Evolutionary conservation across 2,113 vertebrate genomes (phyloP), one percentile per base, ranked within the genome.

Genomic region (Microcebus ravelobensis): DNA sequence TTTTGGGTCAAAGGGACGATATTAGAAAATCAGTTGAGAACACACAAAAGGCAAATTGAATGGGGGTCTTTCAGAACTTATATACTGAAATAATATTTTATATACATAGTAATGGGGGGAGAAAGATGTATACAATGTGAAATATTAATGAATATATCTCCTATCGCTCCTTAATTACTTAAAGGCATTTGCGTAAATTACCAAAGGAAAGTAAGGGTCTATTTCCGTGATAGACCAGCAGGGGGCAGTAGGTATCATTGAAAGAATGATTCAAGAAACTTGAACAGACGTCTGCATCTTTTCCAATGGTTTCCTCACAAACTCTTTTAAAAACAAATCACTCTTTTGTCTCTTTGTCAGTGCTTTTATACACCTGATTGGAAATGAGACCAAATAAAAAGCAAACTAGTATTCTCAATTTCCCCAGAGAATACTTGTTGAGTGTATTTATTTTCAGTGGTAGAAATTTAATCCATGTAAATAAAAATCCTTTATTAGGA

Each of bases 231-330:
- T 2, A 0, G 36, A 57, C 95, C 96, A 98, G 97, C 95, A 98
- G 96, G 83, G 94, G 94, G 70, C 83, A 97, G 25, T 97, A 96
- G 73, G 48, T 90, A 87, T 96, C 92, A 96, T 21, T 61, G 31
- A 96, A 96, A 74, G 87, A 29, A 67, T 81, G 18, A 81, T 8
- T 36, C 21, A 68, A 61, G 20, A 80, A 42, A 4, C 3, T 67
- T 65, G 23, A 87, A 73, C 59, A 89, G 65, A n/a, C 42, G n/a
- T n/a, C n/a, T n/a, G n/a, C n/a, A 6, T 73, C 31, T 90, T 77
- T 95, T 82, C 5, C 21, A 21, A 21, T 34, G 50, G 31, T 79
- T 79, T 31, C 31, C 14, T 65, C 3, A 7, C 11, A 59, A 92
- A 86, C 8, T 85, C 59, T 86, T 92, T 36, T 42, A 73, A 82